Conservation (phyloP, 2,113 vertebrate species). For the Acrocephalus arundinaceus region DNA sequence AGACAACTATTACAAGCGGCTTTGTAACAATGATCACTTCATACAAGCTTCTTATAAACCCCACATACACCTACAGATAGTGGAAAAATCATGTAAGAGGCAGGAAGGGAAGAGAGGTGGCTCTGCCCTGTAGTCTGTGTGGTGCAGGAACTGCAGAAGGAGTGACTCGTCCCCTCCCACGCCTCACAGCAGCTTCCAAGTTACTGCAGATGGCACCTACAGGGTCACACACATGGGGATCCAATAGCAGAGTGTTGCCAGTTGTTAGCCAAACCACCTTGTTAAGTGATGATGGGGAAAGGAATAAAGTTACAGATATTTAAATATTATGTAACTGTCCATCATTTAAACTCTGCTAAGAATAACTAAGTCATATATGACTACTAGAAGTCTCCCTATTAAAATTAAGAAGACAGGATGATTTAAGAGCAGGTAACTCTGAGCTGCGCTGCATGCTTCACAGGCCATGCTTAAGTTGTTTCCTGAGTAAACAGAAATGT, state of each 20-base stretch:
- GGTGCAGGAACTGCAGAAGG: neutral
- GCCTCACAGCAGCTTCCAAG: neutral
- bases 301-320: neutral
- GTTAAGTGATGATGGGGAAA: neutral
- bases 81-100: neutral
- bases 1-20: neutral
- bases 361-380: neutral
- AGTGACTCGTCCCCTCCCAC: neutral
- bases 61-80: rapidly evolving
- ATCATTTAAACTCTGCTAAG: neutral
- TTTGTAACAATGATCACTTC: neutral
- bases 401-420: neutral
- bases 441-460: neutral
- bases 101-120: neutral
- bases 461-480: neutral
- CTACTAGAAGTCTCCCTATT: neutral
- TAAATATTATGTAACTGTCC: neutral
- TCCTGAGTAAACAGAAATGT: neutral
- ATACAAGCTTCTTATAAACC: neutral
- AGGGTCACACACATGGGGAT: neutral
- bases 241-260: neutral
- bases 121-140: neutral
- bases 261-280: neutral
- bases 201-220: neutral
- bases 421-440: neutral